phyloP scores from a whole-genome alignment of 2,888 invertebrate species.

The Macrophya annulata region DNA sequence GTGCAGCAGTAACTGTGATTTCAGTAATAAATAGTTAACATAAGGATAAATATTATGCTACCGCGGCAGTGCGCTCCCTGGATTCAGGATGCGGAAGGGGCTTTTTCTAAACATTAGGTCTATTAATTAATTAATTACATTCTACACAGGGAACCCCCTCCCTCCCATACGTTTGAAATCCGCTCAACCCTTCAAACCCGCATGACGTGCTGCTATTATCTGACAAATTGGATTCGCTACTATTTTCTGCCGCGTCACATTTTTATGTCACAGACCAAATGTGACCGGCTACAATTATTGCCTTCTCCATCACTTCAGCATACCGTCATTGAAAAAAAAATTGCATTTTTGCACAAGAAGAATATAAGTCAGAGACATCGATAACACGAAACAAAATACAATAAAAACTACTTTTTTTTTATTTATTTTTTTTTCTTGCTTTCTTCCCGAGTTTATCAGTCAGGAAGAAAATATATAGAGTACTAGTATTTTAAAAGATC shows the following conservation, averaged over 20 bases:
- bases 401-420: constrained; percentile 51
- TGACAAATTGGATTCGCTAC: constrained; percentile 17
- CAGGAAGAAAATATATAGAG: background rate
- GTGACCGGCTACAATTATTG: constrained; percentile 32
- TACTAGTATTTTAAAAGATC: background rate
- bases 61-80: constrained; percentile 77
- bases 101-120: constrained; percentile 66
- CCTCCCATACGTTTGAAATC: constrained; percentile 36
- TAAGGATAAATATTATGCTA: constrained; percentile 78
- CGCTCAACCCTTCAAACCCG: constrained; percentile 47
- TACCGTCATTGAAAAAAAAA: constrained; percentile 22
- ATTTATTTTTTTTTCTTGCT: constrained; percentile 63
- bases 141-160: constrained; percentile 54
- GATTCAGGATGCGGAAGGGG: constrained; percentile 73
- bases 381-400: background rate
- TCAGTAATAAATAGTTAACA: constrained; percentile 78
- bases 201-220: constrained; percentile 37
- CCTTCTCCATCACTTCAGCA: constrained; percentile 1
- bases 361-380: constrained; percentile 12
- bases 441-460: constrained; percentile 56
- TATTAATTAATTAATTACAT: constrained; percentile 56
- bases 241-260: constrained; percentile 12
- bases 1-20: constrained; percentile 75
- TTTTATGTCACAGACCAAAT: constrained; percentile 21
- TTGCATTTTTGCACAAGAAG: background rate